Evolutionary conservation across 2,113 vertebrate genomes (phyloP).

Genomic region (Zosterops borbonicus): DNA sequence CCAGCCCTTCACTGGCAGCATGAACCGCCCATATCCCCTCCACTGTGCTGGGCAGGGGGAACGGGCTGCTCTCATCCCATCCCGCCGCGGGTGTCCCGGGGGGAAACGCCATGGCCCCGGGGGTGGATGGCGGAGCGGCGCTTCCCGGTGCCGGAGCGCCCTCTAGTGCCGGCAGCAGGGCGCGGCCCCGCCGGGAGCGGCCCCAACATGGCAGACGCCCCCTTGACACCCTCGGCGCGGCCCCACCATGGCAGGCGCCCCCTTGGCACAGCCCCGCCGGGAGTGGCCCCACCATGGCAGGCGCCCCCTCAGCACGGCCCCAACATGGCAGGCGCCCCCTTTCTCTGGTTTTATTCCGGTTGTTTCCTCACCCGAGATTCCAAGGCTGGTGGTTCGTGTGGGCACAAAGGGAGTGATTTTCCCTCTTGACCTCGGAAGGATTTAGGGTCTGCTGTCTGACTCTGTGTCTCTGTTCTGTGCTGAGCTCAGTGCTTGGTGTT

Average conservation of each 20-base stretch:
- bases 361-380: too few species aligned
- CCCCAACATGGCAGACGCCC: background rate
- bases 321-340: background rate
- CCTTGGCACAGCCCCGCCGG: background rate
- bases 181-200: background rate
- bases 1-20: background rate
- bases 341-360: too few species aligned
- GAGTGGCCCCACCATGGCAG: too few species aligned
- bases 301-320: too few species aligned
- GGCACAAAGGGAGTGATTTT: too few species aligned
- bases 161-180: background rate
- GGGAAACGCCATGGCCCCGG: fast-evolving
- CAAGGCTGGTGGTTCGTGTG: too few species aligned
- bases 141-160: background rate
- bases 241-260: too few species aligned
- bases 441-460: too few species aligned
- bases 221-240: too few species aligned
- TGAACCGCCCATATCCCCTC: fast-evolving
- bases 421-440: too few species aligned
- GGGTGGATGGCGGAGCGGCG: fast-evolving
- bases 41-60: fast-evolving
- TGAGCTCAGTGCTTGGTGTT: too few species aligned
- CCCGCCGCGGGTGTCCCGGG: fast-evolving
- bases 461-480: too few species aligned
- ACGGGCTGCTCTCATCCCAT: background rate